Evolutionary conservation across 2,888 invertebrate species (phyloP), one percentile per base, ranked within the genome.

Genomic region (Aspidiotus rigidus): DNA sequence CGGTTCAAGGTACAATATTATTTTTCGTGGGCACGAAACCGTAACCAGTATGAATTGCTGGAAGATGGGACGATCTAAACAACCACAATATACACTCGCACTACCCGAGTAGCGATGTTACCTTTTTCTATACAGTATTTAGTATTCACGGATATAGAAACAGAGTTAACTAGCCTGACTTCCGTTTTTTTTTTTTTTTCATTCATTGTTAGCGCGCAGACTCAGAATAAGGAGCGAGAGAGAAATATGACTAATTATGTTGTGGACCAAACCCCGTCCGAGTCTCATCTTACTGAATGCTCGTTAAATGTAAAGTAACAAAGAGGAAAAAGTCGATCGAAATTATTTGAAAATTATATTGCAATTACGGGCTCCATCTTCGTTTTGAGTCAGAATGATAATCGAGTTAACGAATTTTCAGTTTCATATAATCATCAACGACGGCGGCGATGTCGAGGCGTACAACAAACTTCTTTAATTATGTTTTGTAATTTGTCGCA

Each of bases 1-100:
- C 67, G 67, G 59, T 67, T 67, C 67, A 67, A 67, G 67, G 67
- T 59, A 67, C 67, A 67, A 67, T 67, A 67, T 67, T 67, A 67
- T 59, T 67, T 67, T 67, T 67, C 60, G 59, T 67, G 67, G 42
- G 44, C 67, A 53, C 42, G 59, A 53, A 60, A 67, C 59, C 67
- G 60, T 67, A 67, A 67, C 67, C 59, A 60, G 60, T 60, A 39
- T 42, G 67, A 60, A 67, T 28, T 28, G 28, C 60, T 59, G 60
- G 60, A 67, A 67, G 67, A 67, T 66, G 59, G 16, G 16, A 28
- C 28, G 42, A n/a, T 16, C 49, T 28, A 28, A 28, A 28, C 60
- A 67, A 67, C 67, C 67, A 67, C 67, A 67, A 67, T 67, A 56
- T 57, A 40, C 28, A 28, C 28, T 28, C 28, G 28, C 5, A 28